These are phyloP conservation scores for Nemotelus nigrinus DNA, from an alignment of 2,888 invertebrate species.

Conservation along the genomic window DNA sequence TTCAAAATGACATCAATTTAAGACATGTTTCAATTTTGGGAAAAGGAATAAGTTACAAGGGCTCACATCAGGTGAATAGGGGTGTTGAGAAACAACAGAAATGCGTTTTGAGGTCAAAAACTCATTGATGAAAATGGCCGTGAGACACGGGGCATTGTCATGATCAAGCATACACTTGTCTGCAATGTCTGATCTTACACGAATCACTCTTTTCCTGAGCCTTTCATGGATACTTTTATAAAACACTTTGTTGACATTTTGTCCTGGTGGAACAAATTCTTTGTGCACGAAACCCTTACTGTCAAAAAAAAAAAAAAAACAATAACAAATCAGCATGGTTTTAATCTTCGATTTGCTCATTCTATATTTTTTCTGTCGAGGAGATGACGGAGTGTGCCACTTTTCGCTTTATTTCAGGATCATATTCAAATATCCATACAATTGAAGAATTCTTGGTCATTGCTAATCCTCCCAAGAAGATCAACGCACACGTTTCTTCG, in stretches of 20 bases:
- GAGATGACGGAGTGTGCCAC: background rate
- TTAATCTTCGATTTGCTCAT: too few relatives aligned
- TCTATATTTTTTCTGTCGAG: too few relatives aligned
- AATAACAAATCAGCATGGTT: too few relatives aligned
- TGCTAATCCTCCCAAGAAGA: background rate
- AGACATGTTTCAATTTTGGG: slow-evolving; percentile 12
- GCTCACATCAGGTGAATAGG: background rate
- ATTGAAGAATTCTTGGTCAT: background rate
- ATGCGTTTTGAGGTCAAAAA: slow-evolving; percentile 11
- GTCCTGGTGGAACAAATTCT: too few relatives aligned
- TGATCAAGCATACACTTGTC: background rate
- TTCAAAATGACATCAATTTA: slow-evolving; percentile 9
- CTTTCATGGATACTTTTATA: too few relatives aligned
- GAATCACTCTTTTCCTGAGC: too few relatives aligned
- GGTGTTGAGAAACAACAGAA: background rate
- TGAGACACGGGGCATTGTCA: background rate
- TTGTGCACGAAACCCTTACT: too few relatives aligned
- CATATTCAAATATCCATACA: slow-evolving; percentile 9
- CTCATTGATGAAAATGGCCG: background rate
- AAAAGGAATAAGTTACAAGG: background rate
- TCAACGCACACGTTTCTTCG: slow-evolving; percentile 26
- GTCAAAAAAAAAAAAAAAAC: too few relatives aligned
- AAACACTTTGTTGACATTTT: too few relatives aligned
- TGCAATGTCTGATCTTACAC: too few relatives aligned
- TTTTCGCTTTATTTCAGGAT: background rate